Evolutionary conservation across 2,113 vertebrate genomes (phyloP), one percentile per base, ranked within the genome.

Genomic region (Clinocottus analis): DNA sequence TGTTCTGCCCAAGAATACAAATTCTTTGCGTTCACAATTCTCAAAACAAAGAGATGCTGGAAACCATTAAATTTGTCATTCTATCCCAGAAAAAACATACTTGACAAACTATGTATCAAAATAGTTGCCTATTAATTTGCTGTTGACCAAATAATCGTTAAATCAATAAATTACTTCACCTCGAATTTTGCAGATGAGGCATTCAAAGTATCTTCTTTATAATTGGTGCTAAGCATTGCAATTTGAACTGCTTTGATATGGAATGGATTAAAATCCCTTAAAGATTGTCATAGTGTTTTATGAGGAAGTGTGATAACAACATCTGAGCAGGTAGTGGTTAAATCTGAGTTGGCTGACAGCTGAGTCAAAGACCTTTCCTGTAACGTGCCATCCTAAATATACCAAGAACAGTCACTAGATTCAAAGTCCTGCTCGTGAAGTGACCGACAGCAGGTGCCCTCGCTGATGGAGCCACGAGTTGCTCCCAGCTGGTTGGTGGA

Each of bases 401-500:
- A 39, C n/a, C 56, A 67, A 9, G 3, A 55, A 51, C 19, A 39
- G 17, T 2, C 9, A 33, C 25, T 19, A 12, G 0, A 29, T 13
- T 23, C 21, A 73, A 25, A 70, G 66, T 67, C 17, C 71, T 51
- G 1, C 70, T n/a, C 31, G 64, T 23, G 37, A 64, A 41, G 33
- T 23, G 29, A 17, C 47, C 10, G 16, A 35, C 61, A 65, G 14
- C 43, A 27, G 25, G 45, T 59, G 19, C 21, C 55, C 60, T 63
- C 6, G 39, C 13, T 27, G 21, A 53, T 23, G n/a, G 2, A 7
- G 19, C 37, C n/a, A 55, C 31, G 25, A 59, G 33, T 25, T 45
- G 69, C 19, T 83, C 7, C 19, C 29, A 21, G 62, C 45, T 55
- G 58, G 58, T 80, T 70, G 80, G 68, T 77, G 64, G 53, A 82